Evolutionary conservation across 2,888 invertebrate genomes (phyloP), one percentile per base, ranked within the genome.

Genomic region (Eupithecia subfuscata): DNA sequence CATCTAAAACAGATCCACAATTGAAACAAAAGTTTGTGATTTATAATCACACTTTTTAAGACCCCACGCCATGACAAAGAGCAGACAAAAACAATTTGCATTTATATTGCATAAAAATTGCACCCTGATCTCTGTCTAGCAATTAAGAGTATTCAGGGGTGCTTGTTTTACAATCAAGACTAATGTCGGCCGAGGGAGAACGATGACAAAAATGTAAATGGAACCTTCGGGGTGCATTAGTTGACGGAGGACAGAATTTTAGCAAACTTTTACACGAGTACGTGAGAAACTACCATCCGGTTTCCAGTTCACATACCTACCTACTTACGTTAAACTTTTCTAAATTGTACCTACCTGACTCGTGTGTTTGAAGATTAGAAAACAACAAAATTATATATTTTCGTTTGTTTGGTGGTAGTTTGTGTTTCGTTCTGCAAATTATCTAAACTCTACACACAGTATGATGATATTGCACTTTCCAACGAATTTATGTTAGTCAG

Each of bases 21-120:
- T 70, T 70, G 56, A 30, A 70, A 22, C 25, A n/a, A 34, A 56
- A 70, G 56, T 70, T 71, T 71, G 34, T 70, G 70, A 70, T 70
- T 70, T 70, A 70, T 16, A 22, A 68, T 43, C 40, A 40, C 40
- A n/a, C 43, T 68, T 43, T 40, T 30, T 63, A 75, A 60, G 69
- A 73, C 68, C 69, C 14, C 70, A 76, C 71, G 75, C 60, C 71
- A 75, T 77, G 73, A 75, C 78, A 80, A 77, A 77, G 68, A 73
- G 45, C 70, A 76, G 60, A 73, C 75, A 77, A 79, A 77, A 76
- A 75, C 72, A 74, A 92, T 93, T 93, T 89, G 89, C 92, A 93
- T 93, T 88, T 89, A 92, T 89, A 93, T 92, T 90, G 91, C 90
- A 87, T 84, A 89, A 88, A 89, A 91, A 91, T 88, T 87, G 88